These are phyloP conservation scores for Crioceris asparagi DNA, from an alignment of 2,888 invertebrate genomes.

Conservation along the genomic window DNA sequence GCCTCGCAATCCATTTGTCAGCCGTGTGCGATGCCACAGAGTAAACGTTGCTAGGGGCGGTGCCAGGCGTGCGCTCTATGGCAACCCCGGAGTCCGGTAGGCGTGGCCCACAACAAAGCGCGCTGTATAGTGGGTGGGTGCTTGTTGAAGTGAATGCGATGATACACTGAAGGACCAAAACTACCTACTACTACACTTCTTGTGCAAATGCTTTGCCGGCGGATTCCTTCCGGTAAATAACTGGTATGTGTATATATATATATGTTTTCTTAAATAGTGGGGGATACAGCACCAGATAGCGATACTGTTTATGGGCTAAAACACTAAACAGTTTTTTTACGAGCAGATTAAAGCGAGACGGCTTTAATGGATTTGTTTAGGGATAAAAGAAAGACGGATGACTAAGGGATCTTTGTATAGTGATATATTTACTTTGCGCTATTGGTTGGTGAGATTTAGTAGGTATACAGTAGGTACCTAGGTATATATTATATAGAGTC, in stretches of 20 bases:
- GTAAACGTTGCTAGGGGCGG: slow-evolving; percentile 36
- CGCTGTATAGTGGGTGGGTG: slow-evolving; percentile 8
- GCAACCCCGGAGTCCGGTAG: slow-evolving; percentile 17
- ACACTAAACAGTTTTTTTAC: slow-evolving; percentile 38
- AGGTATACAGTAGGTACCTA: no score
- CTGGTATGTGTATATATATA: no score
- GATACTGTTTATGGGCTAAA: slow-evolving; percentile 38
- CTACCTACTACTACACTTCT: no score
- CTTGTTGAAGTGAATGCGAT: slow-evolving; percentile 17
- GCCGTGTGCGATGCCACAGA: slow-evolving; percentile 18
- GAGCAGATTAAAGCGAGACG: slow-evolving; percentile 34
- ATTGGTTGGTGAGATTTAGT: no score
- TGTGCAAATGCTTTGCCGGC: no score
- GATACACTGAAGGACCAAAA: slow-evolving; percentile 11
- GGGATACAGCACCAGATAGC: no score
- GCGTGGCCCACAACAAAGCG: slow-evolving; percentile 8
- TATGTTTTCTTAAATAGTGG: slow-evolving; percentile 32
- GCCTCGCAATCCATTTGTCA: slow-evolving; percentile 22
- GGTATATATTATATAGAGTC: slow-evolving; percentile 24
- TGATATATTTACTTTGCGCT: slow-evolving; percentile 29
- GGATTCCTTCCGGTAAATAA: slow-evolving; percentile 25
- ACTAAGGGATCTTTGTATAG: slow-evolving; percentile 25
- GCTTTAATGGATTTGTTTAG: no score
- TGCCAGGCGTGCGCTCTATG: slow-evolving; percentile 20
- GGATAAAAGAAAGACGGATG: neutral